A percentile compares a stretch with the other conserved stretches of the same genome.
Conservation (phyloP, 2,888 invertebrate genomes). For the Electrophaes corylata region DNA sequence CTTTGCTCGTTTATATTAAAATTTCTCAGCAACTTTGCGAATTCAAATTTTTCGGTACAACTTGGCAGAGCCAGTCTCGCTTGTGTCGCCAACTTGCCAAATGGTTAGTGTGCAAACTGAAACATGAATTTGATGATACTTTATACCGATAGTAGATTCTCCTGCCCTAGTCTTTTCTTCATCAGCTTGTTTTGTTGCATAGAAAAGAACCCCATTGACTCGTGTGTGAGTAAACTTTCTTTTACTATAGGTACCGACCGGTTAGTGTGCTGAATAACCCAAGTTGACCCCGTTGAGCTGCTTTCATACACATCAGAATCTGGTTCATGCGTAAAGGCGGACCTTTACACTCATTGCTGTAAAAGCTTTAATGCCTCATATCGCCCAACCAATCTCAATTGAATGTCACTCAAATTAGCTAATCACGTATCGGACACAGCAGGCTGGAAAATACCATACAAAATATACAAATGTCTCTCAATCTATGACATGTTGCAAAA, state of each 20-base stretch:
- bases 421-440: neutral
- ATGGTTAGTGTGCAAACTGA: slow-evolving; percentile 29
- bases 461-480: neutral
- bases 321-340: neutral
- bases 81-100: slow-evolving; percentile 33
- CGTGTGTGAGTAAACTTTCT: neutral
- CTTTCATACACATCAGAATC: neutral
- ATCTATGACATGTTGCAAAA: slow-evolving; percentile 1
- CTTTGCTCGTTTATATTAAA: slow-evolving; percentile 64
- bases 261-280: neutral
- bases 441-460: neutral
- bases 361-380: neutral
- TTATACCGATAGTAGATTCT: neutral
- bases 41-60: slow-evolving; percentile 50
- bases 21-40: slow-evolving; percentile 52
- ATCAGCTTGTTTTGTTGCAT: neutral
- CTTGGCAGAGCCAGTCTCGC: slow-evolving; percentile 29
- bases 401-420: neutral
- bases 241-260: neutral
- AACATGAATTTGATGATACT: slow-evolving; percentile 13
- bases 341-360: neutral
- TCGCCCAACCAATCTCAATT: neutral
- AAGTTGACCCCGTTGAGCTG: neutral
- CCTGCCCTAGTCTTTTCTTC: neutral
- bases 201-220: neutral